phyloP scores from a whole-genome alignment of 2,888 invertebrate genomes.

The Napeogenes inachia region DNA sequence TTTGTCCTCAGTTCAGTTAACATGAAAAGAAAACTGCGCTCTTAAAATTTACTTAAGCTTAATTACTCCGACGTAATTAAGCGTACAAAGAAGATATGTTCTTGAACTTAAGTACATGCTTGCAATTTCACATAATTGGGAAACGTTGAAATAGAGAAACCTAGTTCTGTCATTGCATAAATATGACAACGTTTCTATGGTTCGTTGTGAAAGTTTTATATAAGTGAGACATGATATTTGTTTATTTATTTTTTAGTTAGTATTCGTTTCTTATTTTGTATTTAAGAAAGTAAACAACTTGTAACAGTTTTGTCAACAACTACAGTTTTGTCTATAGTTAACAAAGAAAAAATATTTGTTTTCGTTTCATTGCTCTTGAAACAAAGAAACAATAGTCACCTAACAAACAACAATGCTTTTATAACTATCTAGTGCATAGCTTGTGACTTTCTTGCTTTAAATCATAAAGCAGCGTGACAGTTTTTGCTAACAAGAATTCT shows the following conservation, averaged over 20 bases:
- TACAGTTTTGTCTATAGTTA: neutral
- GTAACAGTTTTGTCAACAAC: neutral
- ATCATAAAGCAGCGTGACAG: constrained; percentile 25
- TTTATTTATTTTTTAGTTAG: too few species aligned
- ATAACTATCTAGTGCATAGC: constrained; percentile 10
- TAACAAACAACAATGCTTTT: constrained; percentile 22
- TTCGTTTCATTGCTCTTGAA: constrained; percentile 7
- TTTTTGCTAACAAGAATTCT: constrained; percentile 27
- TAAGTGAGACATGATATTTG: too few species aligned
- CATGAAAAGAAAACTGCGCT: constrained; percentile 24
- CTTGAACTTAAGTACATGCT: neutral
- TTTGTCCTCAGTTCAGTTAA: constrained; percentile 22
- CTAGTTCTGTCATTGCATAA: too few species aligned
- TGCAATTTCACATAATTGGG: neutral
- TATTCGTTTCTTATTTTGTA: too few species aligned
- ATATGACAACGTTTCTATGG: too few species aligned
- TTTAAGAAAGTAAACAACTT: too few species aligned
- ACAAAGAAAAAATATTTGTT: neutral
- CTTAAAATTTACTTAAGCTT: constrained; percentile 13
- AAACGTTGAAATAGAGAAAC: too few species aligned
- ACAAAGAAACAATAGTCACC: constrained; percentile 25
- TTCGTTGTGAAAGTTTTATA: too few species aligned
- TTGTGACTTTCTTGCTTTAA: constrained; percentile 23
- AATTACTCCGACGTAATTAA: constrained; percentile 17
- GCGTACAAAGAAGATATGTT: constrained; percentile 15